Evolutionary conservation across 2,113 vertebrate genomes (phyloP), one percentile per base, ranked within the genome.

Genomic region (Amazona guildingii): DNA sequence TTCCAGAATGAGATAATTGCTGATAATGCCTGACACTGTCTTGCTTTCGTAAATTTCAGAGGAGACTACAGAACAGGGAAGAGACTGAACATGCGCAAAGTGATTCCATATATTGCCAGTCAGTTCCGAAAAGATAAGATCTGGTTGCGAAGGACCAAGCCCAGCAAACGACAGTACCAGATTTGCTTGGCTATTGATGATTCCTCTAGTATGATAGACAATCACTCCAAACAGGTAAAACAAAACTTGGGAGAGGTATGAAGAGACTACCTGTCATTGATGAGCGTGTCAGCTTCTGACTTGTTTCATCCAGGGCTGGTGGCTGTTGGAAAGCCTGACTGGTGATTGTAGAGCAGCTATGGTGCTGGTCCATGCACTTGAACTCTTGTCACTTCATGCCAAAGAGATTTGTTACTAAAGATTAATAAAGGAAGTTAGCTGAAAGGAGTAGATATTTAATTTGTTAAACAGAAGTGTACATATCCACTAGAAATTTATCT

Each of bases 71-170:
- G 99, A 86, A 99, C 99, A 0, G 99, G 99, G 78, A 99, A 99
- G 92, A 98, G 99, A 17, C 95, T 99, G 75, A 99, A 99, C 98
- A 99, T 99, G 99, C 98, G 99, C 43, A 99, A 99, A 97, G 99
- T 99, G 82, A 99, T 99, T 83, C 99, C 99, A 0, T 99, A 99
- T 94, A 98, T 99, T 37, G 99, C 99, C 90, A 99, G 99, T 86
- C 99, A 99, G 92, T 99, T 99, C 97, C 98, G 99, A 12, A 99
- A 99, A 86, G 99, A 99, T 78, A 99, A 99, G 97, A 99, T 99
- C 97, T 99, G 99, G 99, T 96, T 99, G 97, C 98, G 99, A 92
- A 98, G 99, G 93, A 99, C 99, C 64, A 99, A 99, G 93, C 99
- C 99, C 96, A 99, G 99, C 87, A 99, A 99, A 97, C 98, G 99